phyloP scores from a whole-genome alignment of 2,113 vertebrate genomes.

The Junco hyemalis region DNA sequence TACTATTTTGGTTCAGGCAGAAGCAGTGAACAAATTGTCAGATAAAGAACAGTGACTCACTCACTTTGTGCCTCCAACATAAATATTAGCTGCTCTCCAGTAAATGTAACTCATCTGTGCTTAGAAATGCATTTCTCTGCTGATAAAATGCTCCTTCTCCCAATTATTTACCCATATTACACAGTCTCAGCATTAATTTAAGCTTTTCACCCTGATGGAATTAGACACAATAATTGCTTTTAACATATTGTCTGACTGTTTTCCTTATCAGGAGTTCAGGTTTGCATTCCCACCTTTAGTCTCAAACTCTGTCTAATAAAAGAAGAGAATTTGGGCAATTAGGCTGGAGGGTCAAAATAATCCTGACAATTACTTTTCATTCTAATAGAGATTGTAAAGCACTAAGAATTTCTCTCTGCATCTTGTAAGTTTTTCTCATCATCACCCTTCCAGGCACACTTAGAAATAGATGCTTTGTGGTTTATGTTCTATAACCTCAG shows the following conservation, averaged over 20 bases:
- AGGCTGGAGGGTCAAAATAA: not conserved
- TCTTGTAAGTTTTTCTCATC: not conserved
- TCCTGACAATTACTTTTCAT: not conserved
- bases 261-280: not conserved
- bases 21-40: not conserved
- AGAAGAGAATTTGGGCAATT: not conserved
- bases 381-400: not conserved
- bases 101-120: not conserved
- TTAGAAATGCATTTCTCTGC: not conserved
- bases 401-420: not conserved
- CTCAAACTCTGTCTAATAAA: not conserved
- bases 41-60: not conserved
- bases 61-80: not conserved
- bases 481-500: slow-evolving; percentile 4
- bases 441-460: slow-evolving; percentile 1
- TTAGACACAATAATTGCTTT: not conserved
- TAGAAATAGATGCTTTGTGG: not conserved
- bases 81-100: not conserved
- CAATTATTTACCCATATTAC: not conserved
- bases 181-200: not conserved
- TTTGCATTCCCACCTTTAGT: not conserved
- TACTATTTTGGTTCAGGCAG: not conserved
- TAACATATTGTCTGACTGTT: not conserved
- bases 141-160: not conserved
- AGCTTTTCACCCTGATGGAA: not conserved